Conservation (phyloP, 2,888 invertebrate genomes). For the Ceratothoa steindachneri region DNA sequence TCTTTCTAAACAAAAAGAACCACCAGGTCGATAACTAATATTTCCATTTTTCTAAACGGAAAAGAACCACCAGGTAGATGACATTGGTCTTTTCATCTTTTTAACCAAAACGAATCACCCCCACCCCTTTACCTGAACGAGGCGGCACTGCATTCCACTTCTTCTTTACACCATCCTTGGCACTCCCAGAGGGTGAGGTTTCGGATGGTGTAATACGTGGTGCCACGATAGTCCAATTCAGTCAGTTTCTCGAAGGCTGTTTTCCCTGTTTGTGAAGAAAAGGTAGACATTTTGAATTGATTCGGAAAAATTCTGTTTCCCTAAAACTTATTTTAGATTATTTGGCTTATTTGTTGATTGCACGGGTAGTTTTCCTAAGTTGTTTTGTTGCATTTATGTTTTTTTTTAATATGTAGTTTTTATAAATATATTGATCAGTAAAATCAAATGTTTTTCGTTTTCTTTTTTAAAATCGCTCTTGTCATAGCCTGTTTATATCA, state of each 20-base stretch:
- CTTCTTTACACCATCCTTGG: conserved; percentile 91
- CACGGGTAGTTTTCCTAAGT: no score
- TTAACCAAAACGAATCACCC: no score
- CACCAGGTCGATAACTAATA: background rate
- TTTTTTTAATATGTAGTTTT: background rate
- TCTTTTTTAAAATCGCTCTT: no score
- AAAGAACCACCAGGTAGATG: no score
- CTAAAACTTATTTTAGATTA: no score
- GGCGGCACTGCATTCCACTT: conserved; percentile 84
- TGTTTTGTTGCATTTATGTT: no score
- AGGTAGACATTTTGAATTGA: background rate
- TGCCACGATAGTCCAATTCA: conserved; percentile 84
- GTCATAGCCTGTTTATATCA: no score
- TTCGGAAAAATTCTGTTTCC: no score
- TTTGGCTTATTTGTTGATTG: no score
- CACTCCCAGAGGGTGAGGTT: conserved; percentile 89
- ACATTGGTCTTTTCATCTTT: no score
- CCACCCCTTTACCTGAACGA: conserved; percentile 74
- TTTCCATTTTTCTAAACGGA: no score
- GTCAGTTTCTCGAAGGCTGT: conserved; percentile 90
- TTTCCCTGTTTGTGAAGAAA: conserved; percentile 60
- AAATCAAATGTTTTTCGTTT: no score
- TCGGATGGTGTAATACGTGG: conserved; percentile 84
- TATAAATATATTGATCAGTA: background rate
- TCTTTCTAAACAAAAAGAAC: background rate